Evolutionary conservation across 2,888 invertebrate genomes (phyloP), one percentile per base, ranked within the genome.

Genomic region (Meteorus cinctellus): DNA sequence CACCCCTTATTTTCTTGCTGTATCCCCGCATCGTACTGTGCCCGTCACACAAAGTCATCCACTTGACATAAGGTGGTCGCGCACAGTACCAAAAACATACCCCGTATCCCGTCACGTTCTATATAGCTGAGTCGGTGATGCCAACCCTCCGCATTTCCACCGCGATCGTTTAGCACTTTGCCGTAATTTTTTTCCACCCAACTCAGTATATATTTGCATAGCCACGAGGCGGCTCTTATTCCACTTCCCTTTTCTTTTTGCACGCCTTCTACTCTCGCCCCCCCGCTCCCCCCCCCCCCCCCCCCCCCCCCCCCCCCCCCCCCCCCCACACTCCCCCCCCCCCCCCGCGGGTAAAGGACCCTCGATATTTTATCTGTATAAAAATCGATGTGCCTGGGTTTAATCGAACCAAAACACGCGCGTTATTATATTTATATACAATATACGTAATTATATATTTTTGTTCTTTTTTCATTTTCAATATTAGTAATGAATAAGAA

Each of bases 131-230:
- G 24, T 19, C 10, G 19, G 10, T 55, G 77, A 79, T 78, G 79
- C 80, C 81, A 82, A 81, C 81, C 82, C 83, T 82, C 78, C 78
- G 78, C 80, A 77, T 74, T 68, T 72, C 78, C 63, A 75, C 78
- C 82, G 81, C 86, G 87, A 89, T 89, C 89, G 88, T 89, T 89
- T 89, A 89, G 89, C 89, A 89, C 89, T 89, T 89, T 87, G 85
- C 83, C 83, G 88, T 88, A 88, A 89, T 89, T 89, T 88, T 88
- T 88, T 86, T 80, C 76, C 76, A 81, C 74, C 77, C 81, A 76
- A 41, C 79, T 79, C 75, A 76, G 67, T 82, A 77, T 79, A 80
- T 86, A 88, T 88, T 88, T 88, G 88, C 87, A 88, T 88, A 87
- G 86, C 83, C 83, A 79, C 85, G 81, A 83, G 81, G 76, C 80